These are phyloP conservation scores for Ennomos quercinarius DNA, from an alignment of 2,888 invertebrate species.

Conservation along the genomic window DNA sequence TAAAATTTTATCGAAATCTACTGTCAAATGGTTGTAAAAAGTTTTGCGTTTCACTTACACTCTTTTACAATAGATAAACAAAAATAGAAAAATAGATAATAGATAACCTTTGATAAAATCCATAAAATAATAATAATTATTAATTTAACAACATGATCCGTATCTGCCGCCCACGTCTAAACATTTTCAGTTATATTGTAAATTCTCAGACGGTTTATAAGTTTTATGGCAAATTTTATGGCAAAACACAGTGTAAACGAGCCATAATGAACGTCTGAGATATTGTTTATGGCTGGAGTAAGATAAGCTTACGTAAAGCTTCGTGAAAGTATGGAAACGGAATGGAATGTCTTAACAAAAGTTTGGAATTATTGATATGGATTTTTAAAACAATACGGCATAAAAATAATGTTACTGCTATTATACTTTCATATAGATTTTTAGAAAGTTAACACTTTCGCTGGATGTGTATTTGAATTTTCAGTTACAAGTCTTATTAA, in stretches of 20 bases:
- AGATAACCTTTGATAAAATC: conserved; percentile 15
- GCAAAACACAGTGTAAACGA: conserved; percentile 46
- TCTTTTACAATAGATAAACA: neutral
- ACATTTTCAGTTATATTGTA: conserved; percentile 31
- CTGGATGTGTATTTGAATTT: too few relatives aligned
- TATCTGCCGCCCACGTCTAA: conserved; percentile 31
- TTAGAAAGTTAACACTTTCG: neutral
- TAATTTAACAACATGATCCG: conserved; percentile 18
- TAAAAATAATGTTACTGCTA: too few relatives aligned
- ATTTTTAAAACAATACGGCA: too few relatives aligned
- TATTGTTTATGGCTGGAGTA: conserved; percentile 27
- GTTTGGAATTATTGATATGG: too few relatives aligned
- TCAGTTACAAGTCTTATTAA: too few relatives aligned
- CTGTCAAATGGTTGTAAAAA: too few relatives aligned
- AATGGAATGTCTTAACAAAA: too few relatives aligned
- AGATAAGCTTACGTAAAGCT: conserved; percentile 14
- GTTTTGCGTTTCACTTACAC: too few relatives aligned
- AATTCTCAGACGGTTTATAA: conserved; percentile 35
- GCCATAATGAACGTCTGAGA: conserved; percentile 40
- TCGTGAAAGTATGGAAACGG: conserved; percentile 14
- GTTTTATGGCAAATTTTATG: conserved; percentile 46
- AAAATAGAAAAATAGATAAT: too few relatives aligned
- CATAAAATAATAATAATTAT: conserved; percentile 11
- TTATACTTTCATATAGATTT: too few relatives aligned
- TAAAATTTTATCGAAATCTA: too few relatives aligned